Evolutionary conservation across 2,797 vertebrate genomes (phyloP), one percentile per base, ranked within the genome.

Genomic region (Euphonia xanthogaster): DNA sequence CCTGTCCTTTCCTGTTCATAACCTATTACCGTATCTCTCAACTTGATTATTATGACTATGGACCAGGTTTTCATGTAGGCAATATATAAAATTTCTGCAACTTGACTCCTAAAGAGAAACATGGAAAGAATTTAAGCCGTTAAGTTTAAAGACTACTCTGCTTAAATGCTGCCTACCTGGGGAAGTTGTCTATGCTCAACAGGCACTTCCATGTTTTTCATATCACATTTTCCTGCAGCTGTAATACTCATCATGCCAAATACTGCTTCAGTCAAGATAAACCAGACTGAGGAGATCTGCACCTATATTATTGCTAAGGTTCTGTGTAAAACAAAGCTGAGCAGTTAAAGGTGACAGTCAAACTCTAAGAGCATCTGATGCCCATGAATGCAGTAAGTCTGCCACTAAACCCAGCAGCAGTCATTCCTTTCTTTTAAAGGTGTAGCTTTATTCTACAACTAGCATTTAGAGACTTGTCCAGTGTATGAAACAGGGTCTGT

Each of bases 21-120:
- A 86, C 55, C 47, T 91, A 72, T 90, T 95, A 84, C 62, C 5
- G 3, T 91, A 94, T 66, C 55, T 91, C 79, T 93, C 78, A 86
- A 78, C 73, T 51, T 90, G 82, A 90, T 90, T 93, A 79, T 86
- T 93, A 77, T 93, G 68, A 76, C 67, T 76, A 8, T 47, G 66
- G 66, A 48, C 42, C 57, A 81, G 48, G 62, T 88, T 94, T 91
- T 84, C 50, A 65, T 25, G 50, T 92, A 75, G 90, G 66, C 51
- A 45, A 75, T 7, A 3, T 51, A 65, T 9, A 90, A 79, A 91
- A 88, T 95, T 95, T 76, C 61, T 70, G 74, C 84, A 91, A 83
- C 35, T 68, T 86, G 79, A 88, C 21, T 93, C 67, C n/a, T 63
- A n/a, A 92, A 81, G 48, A 73, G 70, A 95, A 95, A 86, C 3